Base-by-base conservation (phyloP, 2,888 invertebrate species). In the Philopedon plagiatum region DNA sequence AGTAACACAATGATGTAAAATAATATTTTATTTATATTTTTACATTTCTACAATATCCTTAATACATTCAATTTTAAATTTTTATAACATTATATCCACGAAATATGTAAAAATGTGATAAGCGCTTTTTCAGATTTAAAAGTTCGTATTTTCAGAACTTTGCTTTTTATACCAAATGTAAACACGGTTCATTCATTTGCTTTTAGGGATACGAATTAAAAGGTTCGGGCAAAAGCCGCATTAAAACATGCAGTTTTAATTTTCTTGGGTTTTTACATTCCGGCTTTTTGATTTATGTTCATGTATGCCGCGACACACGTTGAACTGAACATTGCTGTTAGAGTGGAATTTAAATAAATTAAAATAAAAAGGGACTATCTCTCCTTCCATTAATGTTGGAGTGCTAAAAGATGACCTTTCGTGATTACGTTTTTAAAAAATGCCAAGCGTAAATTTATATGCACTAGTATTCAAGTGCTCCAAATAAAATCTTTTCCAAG, bases 191-290 rank as follows among this genome's bases (percentile, higher is more conserved):
- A 46, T 21, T 21, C 46, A 23, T 46, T 46, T 46, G 46, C 46
- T 46, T 46, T 46, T 46, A 46, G 21, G 46, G 46, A 3, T n/a
- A 9, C 0, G 54, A 63, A 63, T 63, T 63, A 63, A 63, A 63
- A 63, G 54, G 49, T 39, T 51, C 19, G 15, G 51, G 37, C 21
- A 26, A 54, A 54, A 54, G 34, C 63, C 34, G 63, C 64, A 64
- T 56, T 56, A 64, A 64, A 64, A 64, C 49, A 56, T 64, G 64
- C 39, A 64, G 56, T 41, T 64, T 64, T 64, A 64, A 64, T 64
- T 64, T 41, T 19, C 39, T 29, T 15, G 11, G 56, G 23, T 54
- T 64, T 64, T 37, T 54, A 29, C 26, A 54, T 56, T 21, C 15
- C 56, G 15, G 56, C 26, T 15, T 39, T 54, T 41, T 39, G 54